Base-by-base conservation (phyloP, 1,140 invertebrate genomes). In the Rhagoletis pomonella region DNA sequence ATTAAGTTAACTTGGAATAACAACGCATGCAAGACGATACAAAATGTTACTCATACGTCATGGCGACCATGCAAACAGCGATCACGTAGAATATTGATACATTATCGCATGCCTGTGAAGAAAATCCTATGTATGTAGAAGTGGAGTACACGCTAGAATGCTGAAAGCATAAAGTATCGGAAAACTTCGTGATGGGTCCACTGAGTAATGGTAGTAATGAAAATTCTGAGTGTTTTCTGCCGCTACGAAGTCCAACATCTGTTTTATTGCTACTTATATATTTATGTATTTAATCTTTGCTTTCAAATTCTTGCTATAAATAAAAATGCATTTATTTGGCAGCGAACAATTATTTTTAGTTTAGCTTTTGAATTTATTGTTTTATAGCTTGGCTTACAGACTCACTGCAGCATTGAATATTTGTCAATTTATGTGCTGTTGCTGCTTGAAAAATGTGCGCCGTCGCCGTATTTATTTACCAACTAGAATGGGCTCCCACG, bases 21-120 rank as follows among this genome's bases (percentile, higher is more conserved):
- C 17, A 81, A 0, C 5, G 1, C 7, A 19, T 7, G 9, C 29
- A 19, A n/a, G 44, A 29, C 50, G n/a, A 7, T 58, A 55, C 73
- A 50, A 55, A 81, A 81, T 81, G 44, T 81, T 81, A 29, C 73
- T 81, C 73, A 50, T 81, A 55, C 47, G 47, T 3, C 73, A 81
- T 55, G 47, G 10, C n/a, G 44, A 29, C 1, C 50, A 0, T 81
- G n/a, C 19, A 58, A 5, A 81, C 19, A 58, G 47, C 7, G n/a
- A 81, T 47, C 73, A 81, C 73, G 73, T 81, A 81, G 17, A 55
- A 55, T 29, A 81, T 81, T 81, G 50, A 81, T 81, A 50, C n/a
- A 81, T 81, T 55, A 81, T 81, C n/a, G 19, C n/a, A 0, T 2
- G 10, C n/a, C 17, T 55, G 44, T 55, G 73, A 10, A 3, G 73